Evolutionary conservation across 2,888 invertebrate genomes (phyloP).

Genomic region (Zygaena filipendulae): DNA sequence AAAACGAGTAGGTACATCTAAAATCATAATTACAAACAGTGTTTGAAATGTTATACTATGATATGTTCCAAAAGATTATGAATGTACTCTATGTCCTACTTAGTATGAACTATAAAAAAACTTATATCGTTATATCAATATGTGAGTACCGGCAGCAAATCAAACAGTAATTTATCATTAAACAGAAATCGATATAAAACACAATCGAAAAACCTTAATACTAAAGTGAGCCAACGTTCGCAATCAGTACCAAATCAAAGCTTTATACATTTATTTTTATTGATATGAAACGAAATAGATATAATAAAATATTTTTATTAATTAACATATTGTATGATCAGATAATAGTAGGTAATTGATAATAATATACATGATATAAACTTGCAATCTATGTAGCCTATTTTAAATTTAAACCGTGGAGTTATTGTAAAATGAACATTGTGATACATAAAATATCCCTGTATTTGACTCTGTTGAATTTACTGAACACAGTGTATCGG

Average conservation of each 20-base stretch:
- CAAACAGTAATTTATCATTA: constrained; percentile 14
- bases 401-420: constrained; percentile 27
- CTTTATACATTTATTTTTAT: constrained; percentile 41
- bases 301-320: no score
- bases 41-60: constrained; percentile 30
- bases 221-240: constrained; percentile 51
- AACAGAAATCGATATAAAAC: background rate
- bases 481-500: constrained; percentile 58
- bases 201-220: constrained; percentile 31
- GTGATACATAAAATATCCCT: constrained; percentile 63
- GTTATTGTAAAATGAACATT: constrained; percentile 37
- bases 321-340: no score
- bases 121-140: no score
- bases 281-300: background rate
- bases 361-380: no score
- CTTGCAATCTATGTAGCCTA: background rate
- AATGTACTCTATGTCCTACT: no score
- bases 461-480: constrained; percentile 65
- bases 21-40: constrained; percentile 14
- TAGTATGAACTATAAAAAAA: constrained; percentile 32
- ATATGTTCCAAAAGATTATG: constrained; percentile 53
- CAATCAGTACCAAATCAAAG: constrained; percentile 64
- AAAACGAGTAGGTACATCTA: constrained; percentile 14
- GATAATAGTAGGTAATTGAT: no score
- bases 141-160: constrained; percentile 44